Percentiles rank a stretch among this genome's conserved stretches.
These are phyloP conservation scores for Mesochorus sp. DNA, from an alignment of 2,888 invertebrate species.

Conservation along the genomic window DNA sequence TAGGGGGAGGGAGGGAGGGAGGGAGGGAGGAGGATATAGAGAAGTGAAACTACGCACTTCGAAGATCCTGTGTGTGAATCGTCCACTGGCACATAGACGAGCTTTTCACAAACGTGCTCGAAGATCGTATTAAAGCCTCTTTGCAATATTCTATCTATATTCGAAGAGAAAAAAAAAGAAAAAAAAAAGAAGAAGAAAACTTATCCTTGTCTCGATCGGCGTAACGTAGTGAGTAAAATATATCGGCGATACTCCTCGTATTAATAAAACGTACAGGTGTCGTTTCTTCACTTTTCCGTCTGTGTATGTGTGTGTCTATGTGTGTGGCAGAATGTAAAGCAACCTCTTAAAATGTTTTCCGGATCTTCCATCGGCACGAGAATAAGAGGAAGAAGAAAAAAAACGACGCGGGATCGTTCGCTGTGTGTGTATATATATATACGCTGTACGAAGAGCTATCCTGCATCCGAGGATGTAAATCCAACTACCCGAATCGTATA, in stretches of 20 bases:
- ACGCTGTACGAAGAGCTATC: slow-evolving; percentile 22
- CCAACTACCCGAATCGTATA: slow-evolving; percentile 72
- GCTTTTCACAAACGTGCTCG: neutral
- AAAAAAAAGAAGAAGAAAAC: neutral
- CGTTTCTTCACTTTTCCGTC: neutral
- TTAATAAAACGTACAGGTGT: neutral
- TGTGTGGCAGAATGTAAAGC: slow-evolving; percentile 7
- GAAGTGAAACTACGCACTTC: slow-evolving; percentile 48
- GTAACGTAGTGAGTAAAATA: neutral
- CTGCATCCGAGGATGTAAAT: slow-evolving; percentile 68
- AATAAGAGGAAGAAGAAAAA: neutral
- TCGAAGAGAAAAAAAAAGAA: too few relatives aligned
- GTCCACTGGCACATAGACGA: neutral
- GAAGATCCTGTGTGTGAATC: neutral
- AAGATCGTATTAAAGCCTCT: slow-evolving; percentile 11
- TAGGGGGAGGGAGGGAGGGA: too few relatives aligned
- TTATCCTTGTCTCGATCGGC: neutral
- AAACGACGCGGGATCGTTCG: slow-evolving; percentile 25
- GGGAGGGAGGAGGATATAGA: slow-evolving; percentile 16
- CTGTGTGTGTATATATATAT: slow-evolving; percentile 3
- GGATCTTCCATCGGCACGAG: slow-evolving; percentile 29
- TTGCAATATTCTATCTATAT: neutral
- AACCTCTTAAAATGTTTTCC: slow-evolving; percentile 36
- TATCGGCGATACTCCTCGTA: neutral
- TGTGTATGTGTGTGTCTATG: too few relatives aligned